Evolutionary conservation across 1,140 invertebrate genomes (phyloP), one percentile per base, ranked within the genome.

Genomic region (Zaprionus taronus): DNA sequence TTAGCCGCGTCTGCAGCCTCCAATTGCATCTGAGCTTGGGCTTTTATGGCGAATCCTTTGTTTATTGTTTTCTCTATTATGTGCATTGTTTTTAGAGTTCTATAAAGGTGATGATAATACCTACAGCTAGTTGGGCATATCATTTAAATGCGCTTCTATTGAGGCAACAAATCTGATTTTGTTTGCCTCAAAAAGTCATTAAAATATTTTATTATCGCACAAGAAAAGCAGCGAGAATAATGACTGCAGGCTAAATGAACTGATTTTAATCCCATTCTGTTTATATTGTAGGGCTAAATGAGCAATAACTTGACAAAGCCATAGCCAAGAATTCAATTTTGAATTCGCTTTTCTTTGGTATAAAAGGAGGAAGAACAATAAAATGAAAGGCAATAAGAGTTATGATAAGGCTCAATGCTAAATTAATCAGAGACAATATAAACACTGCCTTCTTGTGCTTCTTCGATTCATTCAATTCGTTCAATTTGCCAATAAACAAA

Each of bases 171-270:
- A n/a, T 14, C 22, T 12, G 24, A 34, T 58, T 53, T 20, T 84
- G 68, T 84, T 87, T 84, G 51, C 70, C 47, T 55, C 38, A 17
- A 61, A 77, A 72, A 66, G 64, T 62, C 70, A 85, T 86, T 81
- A 85, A 70, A 85, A 38, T 67, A 69, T 63, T 69, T 36, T 70
- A 69, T 68, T 68, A 17, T 61, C 44, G 57, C 31, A 58, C 66
- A 58, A 70, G 36, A 31, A 41, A 41, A n/a, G 26, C 36, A 26
- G 24, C 53, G 68, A 60, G 15, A 17, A 28, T 58, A 79, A 66
- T 72, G 36, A 49, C 80, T 55, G 47, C 36, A 34, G 24, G 62
- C 14, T 38, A 62, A 44, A 69, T 67, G 63, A 67, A 20, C 62
- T 56, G 44, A 79, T 81, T 76, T 75, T 75, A 69, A 51, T 71